Evolutionary conservation across 1,140 invertebrate species (phyloP).

Genomic region (Drosophila kurseongensis): DNA sequence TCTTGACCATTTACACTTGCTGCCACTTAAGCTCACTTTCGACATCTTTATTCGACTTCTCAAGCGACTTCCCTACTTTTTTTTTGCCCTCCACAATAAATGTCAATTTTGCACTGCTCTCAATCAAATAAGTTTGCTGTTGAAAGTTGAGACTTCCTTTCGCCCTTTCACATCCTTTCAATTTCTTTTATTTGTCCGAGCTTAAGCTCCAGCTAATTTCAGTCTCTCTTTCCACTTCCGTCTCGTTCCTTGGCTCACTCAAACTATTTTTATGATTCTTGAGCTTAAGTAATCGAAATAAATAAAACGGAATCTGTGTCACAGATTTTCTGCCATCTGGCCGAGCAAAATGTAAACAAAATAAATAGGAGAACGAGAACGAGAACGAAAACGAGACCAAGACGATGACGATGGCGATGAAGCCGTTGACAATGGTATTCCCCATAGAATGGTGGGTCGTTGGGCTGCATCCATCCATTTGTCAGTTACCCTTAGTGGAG

Average conservation of each 20-base stretch:
- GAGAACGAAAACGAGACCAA: neutral
- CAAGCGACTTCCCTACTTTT: conserved; percentile 5
- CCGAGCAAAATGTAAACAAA: conserved; percentile 32
- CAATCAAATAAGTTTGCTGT: conserved; percentile 34
- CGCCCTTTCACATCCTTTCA: conserved; percentile 29
- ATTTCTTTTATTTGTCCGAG: conserved; percentile 22
- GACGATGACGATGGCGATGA: neutral
- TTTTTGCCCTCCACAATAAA: conserved; percentile 8
- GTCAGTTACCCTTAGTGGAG: conserved; percentile 18
- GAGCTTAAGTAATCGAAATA: conserved; percentile 75
- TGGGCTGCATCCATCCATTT: conserved; percentile 13
- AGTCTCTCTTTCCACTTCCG: neutral
- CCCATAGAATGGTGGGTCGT: neutral
- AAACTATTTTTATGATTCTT: conserved; percentile 53
- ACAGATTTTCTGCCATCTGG: conserved; percentile 29
- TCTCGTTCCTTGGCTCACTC: conserved; percentile 16
- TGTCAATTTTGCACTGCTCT: conserved; percentile 12
- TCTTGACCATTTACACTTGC: conserved; percentile 15
- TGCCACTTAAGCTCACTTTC: conserved; percentile 30
- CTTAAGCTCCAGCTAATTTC: conserved; percentile 33
- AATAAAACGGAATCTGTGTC: conserved; percentile 51
- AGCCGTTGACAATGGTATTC: conserved; percentile 34
- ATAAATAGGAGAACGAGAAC: conserved; percentile 27
- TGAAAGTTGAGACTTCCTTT: conserved; percentile 29
- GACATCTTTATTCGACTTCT: conserved; percentile 19